Evolutionary conservation across 2,888 invertebrate genomes (phyloP).

Genomic region (Stenchaetothrips biformis): DNA sequence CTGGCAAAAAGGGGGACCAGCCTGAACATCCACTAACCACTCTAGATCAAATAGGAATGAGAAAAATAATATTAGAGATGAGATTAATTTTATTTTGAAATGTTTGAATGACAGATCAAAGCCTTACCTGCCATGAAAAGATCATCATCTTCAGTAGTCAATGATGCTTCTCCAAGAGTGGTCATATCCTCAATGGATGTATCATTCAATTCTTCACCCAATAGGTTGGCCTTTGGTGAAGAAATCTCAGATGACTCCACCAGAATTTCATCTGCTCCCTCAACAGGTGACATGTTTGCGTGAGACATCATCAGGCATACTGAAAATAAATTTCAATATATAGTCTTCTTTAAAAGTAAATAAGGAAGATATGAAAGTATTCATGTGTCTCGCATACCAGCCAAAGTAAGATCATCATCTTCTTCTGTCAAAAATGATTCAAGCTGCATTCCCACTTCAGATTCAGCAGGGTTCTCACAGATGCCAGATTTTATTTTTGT

Average conservation of each 20-base stretch:
- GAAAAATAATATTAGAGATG: background rate
- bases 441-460: background rate
- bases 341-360: background rate
- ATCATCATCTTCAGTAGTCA: background rate
- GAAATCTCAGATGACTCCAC: background rate
- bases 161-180: background rate
- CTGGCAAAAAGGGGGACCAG: background rate
- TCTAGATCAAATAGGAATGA: background rate
- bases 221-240: too few species aligned
- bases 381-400: background rate
- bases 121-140: background rate
- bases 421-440: background rate
- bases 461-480: background rate
- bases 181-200: too few species aligned
- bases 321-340: background rate
- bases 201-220: too few species aligned
- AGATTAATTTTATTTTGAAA: background rate
- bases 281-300: background rate
- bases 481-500: background rate
- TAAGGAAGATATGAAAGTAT: background rate
- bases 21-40: background rate
- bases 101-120: background rate
- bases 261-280: background rate
- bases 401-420: background rate
- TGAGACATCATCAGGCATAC: constrained; percentile 1